These are phyloP conservation scores for Lepidotrigona ventralis DNA, from an alignment of 1,140 invertebrate species.

Conservation along the genomic window DNA sequence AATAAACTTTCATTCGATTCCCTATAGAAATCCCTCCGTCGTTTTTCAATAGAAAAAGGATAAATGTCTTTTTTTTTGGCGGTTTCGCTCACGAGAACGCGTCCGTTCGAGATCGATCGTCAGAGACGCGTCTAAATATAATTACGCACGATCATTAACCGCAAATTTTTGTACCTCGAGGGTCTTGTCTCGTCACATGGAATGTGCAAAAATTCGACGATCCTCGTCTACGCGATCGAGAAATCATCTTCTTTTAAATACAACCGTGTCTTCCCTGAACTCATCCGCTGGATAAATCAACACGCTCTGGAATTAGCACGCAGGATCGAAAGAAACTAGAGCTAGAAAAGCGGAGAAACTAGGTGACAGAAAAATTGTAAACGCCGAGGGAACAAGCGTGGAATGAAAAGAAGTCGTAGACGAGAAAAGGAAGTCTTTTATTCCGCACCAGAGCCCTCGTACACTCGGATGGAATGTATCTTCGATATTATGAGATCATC, in stretches of 20 bases:
- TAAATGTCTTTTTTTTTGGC: conserved; percentile 52
- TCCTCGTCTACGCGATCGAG: conserved; percentile 27
- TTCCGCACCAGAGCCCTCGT: conserved; percentile 43
- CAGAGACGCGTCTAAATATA: conserved; percentile 47
- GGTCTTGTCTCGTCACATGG: conserved; percentile 27
- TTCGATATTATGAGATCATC: conserved; percentile 50
- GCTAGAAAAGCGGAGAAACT: neutral
- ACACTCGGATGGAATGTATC: conserved; percentile 62
- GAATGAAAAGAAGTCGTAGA: conserved; percentile 24
- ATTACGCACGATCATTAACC: conserved; percentile 28
- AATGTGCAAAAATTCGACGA: conserved; percentile 39
- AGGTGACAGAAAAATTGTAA: neutral
- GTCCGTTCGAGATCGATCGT: conserved; percentile 44
- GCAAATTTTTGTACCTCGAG: conserved; percentile 54
- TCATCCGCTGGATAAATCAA: neutral
- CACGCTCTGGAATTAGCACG: too few species aligned
- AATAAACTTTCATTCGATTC: conserved; percentile 50
- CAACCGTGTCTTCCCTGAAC: neutral
- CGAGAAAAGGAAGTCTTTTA: conserved; percentile 53
- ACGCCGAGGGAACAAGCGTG: too few species aligned
- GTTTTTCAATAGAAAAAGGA: conserved; percentile 50
- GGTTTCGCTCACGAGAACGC: conserved; percentile 36
- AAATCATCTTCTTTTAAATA: neutral
- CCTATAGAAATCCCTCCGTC: conserved; percentile 29
- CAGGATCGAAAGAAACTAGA: too few species aligned